These are phyloP conservation scores for Pelobates cultripes DNA, from an alignment of 2,797 vertebrate genomes.

Conservation along the genomic window DNA sequence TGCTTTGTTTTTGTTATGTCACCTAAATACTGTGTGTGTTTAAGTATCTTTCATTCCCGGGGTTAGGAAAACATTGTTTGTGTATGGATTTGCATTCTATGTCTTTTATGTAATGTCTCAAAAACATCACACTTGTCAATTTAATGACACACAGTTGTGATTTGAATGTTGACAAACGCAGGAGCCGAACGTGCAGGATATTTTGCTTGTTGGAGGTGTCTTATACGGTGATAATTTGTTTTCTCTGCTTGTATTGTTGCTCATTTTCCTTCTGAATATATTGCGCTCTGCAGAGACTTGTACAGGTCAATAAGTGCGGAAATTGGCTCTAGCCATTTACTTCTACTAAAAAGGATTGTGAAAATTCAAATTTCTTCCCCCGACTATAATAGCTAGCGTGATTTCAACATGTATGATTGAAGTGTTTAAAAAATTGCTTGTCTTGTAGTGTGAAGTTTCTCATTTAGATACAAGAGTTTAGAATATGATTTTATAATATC, in stretches of 20 bases:
- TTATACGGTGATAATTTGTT: slow-evolving; percentile 30
- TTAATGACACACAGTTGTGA: slow-evolving; percentile 17
- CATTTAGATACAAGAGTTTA: not conserved
- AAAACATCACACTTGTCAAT: not conserved
- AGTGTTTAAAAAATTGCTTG: not conserved
- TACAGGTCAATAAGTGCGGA: not conserved
- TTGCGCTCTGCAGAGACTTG: not conserved
- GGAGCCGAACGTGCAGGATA: not conserved
- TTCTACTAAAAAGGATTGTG: not conserved
- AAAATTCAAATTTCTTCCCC: not conserved
- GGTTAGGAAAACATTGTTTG: too few relatives aligned
- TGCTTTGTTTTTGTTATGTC: too few relatives aligned
- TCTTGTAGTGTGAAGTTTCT: not conserved
- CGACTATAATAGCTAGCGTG: not conserved
- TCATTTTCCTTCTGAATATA: slow-evolving; percentile 21
- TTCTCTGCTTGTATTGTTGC: slow-evolving; percentile 5
- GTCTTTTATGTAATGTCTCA: not conserved
- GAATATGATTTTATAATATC: not conserved
- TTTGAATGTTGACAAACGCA: not conserved
- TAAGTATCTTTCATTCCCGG: too few relatives aligned
- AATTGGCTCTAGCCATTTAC: not conserved
- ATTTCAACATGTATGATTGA: not conserved
- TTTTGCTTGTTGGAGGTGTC: slow-evolving; percentile 17
- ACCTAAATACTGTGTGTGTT: too few relatives aligned
- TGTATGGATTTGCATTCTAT: too few relatives aligned